Conservation (phyloP, 2,797 vertebrate species). For the Alectoris magna region DNA sequence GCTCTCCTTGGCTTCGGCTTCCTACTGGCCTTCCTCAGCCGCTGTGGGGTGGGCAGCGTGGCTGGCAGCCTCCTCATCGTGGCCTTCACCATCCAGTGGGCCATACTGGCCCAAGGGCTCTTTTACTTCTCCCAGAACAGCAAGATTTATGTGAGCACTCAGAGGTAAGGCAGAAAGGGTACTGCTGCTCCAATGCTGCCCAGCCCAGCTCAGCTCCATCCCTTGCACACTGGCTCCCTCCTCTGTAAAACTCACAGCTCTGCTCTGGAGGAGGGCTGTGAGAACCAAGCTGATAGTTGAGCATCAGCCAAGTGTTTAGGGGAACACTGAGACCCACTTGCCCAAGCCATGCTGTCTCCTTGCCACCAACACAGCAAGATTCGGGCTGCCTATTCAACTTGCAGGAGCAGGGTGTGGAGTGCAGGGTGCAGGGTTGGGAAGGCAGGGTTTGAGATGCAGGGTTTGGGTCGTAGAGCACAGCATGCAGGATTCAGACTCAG, state of each 20-base stretch:
- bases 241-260: not conserved
- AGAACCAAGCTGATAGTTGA: not conserved
- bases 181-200: not conserved
- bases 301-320: not conserved
- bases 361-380: not conserved
- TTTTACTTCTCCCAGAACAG: conserved; percentile 79
- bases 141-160: conserved; percentile 86
- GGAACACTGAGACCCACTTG: fast-evolving
- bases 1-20: conserved; percentile 94
- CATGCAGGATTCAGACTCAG: not conserved
- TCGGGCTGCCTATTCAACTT: not conserved
- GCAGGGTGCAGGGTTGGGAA: not conserved
- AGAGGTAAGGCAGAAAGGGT: conserved; percentile 80
- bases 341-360: not conserved
- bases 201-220: not conserved
- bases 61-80: conserved; percentile 90
- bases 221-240: conserved; percentile 1
- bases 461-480: not conserved
- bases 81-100: conserved; percentile 91
- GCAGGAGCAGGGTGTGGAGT: not conserved
- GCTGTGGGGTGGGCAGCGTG: conserved; percentile 86
- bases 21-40: conserved; percentile 91
- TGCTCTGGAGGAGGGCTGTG: not conserved
- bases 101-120: conserved; percentile 90
- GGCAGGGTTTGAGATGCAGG: not conserved